Percentiles rank a stretch among this genome's conserved stretches.
Evolutionary conservation across 1,140 invertebrate species (phyloP).

Genomic region (Scaptomyza graminum): DNA sequence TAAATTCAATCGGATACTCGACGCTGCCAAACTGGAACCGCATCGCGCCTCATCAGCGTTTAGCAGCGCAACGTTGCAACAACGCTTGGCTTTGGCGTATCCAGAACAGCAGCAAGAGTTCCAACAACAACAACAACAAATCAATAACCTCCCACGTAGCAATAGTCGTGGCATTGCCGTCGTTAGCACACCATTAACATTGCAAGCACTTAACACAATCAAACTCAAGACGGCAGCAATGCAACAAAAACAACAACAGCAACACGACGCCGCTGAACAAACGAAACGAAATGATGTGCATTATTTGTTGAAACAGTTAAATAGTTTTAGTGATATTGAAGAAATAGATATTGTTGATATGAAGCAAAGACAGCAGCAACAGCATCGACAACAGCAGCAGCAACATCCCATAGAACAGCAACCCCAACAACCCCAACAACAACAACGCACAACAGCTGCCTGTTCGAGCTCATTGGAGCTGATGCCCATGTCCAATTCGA

Average conservation of each 20-base stretch:
- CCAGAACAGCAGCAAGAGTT: slow-evolving; percentile 60
- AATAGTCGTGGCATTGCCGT: slow-evolving; percentile 65
- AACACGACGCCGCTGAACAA: slow-evolving; percentile 77
- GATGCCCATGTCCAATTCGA: slow-evolving; percentile 51
- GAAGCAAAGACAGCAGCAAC: slow-evolving; percentile 78
- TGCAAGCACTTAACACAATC: slow-evolving; percentile 64
- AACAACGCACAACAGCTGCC: slow-evolving; percentile 36
- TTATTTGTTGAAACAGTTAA: slow-evolving; percentile 84
- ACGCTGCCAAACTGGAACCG: slow-evolving; percentile 68
- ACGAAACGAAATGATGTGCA: slow-evolving; percentile 84
- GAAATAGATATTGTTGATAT: slow-evolving; percentile 84
- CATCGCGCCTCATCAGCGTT: slow-evolving; percentile 53
- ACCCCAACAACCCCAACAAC: slow-evolving; percentile 18
- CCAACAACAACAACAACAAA: slow-evolving; percentile 46
- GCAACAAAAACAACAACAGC: slow-evolving; percentile 33
- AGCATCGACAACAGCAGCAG: slow-evolving; percentile 12
- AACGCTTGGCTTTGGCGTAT: slow-evolving; percentile 70
- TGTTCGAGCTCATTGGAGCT: slow-evolving; percentile 59
- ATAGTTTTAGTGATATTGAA: slow-evolving; percentile 84
- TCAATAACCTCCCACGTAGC: slow-evolving; percentile 67
- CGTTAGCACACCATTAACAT: slow-evolving; percentile 78
- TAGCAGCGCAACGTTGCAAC: slow-evolving; percentile 68
- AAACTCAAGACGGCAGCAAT: slow-evolving; percentile 46
- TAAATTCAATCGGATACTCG: slow-evolving; percentile 83
- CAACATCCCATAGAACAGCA: slow-evolving; percentile 19